Percentiles rank a stretch among this genome's conserved stretches.
Evolutionary conservation across 2,797 vertebrate species (phyloP).

Genomic region (Microcaecilia unicolor): DNA sequence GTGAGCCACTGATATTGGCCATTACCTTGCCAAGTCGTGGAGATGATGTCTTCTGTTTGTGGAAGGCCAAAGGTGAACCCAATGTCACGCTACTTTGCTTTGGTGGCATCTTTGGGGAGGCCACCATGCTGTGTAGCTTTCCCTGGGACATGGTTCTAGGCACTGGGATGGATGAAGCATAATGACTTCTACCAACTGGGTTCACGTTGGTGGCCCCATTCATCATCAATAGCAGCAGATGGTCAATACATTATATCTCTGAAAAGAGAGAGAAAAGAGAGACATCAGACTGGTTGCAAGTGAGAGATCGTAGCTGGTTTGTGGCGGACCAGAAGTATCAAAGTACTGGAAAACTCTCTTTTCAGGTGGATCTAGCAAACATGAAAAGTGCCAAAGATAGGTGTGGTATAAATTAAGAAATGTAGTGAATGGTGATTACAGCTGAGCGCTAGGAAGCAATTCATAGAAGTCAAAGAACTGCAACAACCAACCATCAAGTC

Average conservation of each 20-base stretch:
- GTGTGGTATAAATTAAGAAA: too few species aligned
- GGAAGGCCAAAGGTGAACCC: conserved; percentile 12
- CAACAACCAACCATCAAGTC: too few species aligned
- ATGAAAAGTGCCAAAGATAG: too few species aligned
- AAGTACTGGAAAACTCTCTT: too few species aligned
- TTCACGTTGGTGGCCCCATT: conserved; percentile 69
- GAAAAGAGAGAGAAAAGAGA: conserved; percentile 8
- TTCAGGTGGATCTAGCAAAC: too few species aligned
- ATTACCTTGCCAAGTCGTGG: conserved; percentile 12
- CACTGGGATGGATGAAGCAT: conserved; percentile 70
- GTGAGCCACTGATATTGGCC: not conserved
- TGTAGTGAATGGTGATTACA: too few species aligned
- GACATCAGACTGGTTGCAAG: too few species aligned
- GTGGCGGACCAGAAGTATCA: too few species aligned
- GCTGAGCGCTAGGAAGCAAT: too few species aligned
- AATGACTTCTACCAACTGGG: conserved; percentile 44
- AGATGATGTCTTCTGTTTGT: conserved; percentile 1
- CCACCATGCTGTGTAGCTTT: conserved; percentile 32
- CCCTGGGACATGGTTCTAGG: conserved; percentile 41
- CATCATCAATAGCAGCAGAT: conserved; percentile 41
- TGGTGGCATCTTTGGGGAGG: conserved; percentile 49
- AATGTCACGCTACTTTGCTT: conserved; percentile 16
- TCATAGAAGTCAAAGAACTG: too few species aligned
- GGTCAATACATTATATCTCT: too few species aligned
- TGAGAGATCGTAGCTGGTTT: too few species aligned